A percentile compares a stretch with the other conserved stretches of the same genome.
Evolutionary conservation across 1,140 invertebrate species (phyloP).

Genomic region (Meloidogyne floridensis): DNA sequence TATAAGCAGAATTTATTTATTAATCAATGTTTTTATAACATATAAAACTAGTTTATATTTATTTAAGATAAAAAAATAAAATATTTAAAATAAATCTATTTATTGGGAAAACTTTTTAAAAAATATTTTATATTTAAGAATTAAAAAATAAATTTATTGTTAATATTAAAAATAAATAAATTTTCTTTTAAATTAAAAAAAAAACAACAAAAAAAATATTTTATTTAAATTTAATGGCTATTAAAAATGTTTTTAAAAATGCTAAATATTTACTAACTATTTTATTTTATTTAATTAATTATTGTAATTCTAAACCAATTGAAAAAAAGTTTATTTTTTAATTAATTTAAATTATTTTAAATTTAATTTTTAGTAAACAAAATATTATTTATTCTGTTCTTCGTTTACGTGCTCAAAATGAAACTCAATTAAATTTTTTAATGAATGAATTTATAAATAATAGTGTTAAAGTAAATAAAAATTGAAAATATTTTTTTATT

Average conservation of each 20-base stretch:
- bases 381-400: constrained; percentile 36
- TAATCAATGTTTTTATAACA: background rate
- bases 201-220: too few species aligned
- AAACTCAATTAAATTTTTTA: constrained; percentile 40
- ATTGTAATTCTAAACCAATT: background rate
- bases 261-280: too few species aligned
- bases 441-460: constrained; percentile 41
- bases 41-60: background rate
- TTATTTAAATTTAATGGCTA: too few species aligned
- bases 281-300: background rate
- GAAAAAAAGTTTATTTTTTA: background rate
- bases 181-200: too few species aligned
- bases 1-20: background rate
- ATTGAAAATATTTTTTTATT: background rate
- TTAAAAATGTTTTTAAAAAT: too few species aligned
- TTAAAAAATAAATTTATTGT: too few species aligned
- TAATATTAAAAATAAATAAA: too few species aligned
- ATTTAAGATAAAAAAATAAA: too few species aligned
- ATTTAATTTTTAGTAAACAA: background rate
- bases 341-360: background rate
- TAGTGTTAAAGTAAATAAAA: constrained; percentile 1
- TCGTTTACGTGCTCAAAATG: constrained; percentile 43
- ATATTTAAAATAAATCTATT: too few species aligned
- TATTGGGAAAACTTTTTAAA: too few species aligned
- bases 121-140: too few species aligned